These are phyloP conservation scores for Siphamia tubifer DNA, from an alignment of 2,113 vertebrate species.

Conservation along the genomic window DNA sequence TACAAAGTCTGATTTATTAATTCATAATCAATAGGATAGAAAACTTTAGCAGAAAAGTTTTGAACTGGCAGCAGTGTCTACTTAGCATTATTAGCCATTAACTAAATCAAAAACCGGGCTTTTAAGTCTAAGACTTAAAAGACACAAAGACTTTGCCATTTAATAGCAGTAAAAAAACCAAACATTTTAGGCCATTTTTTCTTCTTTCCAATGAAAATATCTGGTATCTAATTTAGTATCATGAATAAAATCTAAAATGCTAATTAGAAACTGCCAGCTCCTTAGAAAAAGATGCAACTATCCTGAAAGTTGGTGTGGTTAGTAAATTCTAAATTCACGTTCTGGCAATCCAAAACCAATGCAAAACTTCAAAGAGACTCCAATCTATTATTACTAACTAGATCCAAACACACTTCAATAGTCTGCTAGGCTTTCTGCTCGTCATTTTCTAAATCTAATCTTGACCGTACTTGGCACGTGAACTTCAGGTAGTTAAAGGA, in stretches of 20 bases:
- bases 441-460: not conserved
- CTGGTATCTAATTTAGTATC: not conserved
- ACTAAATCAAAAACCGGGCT: too few species aligned
- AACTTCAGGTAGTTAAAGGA: constrained; percentile 61
- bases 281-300: not conserved
- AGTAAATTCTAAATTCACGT: not conserved
- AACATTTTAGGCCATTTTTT: not conserved
- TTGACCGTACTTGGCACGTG: constrained; percentile 59
- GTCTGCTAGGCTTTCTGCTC: not conserved
- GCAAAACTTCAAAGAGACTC: not conserved
- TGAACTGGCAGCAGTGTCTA: not conserved
- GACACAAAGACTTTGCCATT: too few species aligned
- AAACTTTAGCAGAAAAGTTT: not conserved
- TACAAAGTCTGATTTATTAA: not conserved
- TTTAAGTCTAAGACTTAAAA: too few species aligned
- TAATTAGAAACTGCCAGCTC: not conserved
- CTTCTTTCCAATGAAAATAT: not conserved
- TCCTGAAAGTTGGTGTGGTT: not conserved
- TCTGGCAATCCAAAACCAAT: constrained; percentile 10
- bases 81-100: not conserved
- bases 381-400: not conserved
- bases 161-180: not conserved
- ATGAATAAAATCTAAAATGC: not conserved
- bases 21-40: not conserved
- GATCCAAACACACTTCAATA: constrained; percentile 51